phyloP scores from a whole-genome alignment of 1,140 invertebrate species.

The Stegodyphus dumicola region DNA sequence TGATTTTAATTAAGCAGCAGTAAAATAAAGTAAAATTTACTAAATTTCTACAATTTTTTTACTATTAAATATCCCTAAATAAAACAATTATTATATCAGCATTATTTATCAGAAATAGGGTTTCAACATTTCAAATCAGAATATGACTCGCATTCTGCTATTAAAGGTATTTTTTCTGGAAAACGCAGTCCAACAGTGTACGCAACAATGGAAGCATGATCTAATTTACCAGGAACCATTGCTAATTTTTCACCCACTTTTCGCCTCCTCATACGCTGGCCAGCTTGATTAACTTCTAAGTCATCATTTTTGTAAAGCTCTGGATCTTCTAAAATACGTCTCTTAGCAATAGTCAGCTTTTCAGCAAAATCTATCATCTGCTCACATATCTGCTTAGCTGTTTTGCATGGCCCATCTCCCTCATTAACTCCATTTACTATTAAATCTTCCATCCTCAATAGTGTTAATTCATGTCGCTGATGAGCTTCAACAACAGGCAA shows the following conservation, averaged over 20 bases:
- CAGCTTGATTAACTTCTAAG: slow-evolving; percentile 68
- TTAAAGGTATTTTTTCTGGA: slow-evolving; percentile 32
- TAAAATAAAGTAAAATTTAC: no score
- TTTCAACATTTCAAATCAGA: slow-evolving; percentile 53
- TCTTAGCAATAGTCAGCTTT: slow-evolving; percentile 78
- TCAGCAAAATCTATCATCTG: slow-evolving; percentile 81
- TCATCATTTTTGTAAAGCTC: slow-evolving; percentile 79
- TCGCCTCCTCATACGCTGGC: slow-evolving; percentile 74
- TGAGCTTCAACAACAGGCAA: slow-evolving; percentile 81
- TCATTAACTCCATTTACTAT: slow-evolving; percentile 76
- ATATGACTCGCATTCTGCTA: slow-evolving; percentile 51
- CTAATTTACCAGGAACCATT: slow-evolving; percentile 88
- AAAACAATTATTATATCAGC: no score
- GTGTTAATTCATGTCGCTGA: slow-evolving; percentile 82
- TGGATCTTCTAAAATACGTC: slow-evolving; percentile 82
- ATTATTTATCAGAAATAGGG: not conserved
- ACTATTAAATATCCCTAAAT: no score
- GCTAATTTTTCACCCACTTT: slow-evolving; percentile 79
- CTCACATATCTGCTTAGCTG: slow-evolving; percentile 78
- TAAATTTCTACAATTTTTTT: no score
- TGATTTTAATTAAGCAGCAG: no score
- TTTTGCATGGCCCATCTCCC: slow-evolving; percentile 71
- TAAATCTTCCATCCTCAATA: slow-evolving; percentile 84
- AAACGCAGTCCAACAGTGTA: slow-evolving; percentile 53
- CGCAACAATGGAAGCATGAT: slow-evolving; percentile 80